Evolutionary conservation across 2,888 invertebrate genomes (phyloP), one percentile per base, ranked within the genome.

Genomic region (Criorhina ranunculi): DNA sequence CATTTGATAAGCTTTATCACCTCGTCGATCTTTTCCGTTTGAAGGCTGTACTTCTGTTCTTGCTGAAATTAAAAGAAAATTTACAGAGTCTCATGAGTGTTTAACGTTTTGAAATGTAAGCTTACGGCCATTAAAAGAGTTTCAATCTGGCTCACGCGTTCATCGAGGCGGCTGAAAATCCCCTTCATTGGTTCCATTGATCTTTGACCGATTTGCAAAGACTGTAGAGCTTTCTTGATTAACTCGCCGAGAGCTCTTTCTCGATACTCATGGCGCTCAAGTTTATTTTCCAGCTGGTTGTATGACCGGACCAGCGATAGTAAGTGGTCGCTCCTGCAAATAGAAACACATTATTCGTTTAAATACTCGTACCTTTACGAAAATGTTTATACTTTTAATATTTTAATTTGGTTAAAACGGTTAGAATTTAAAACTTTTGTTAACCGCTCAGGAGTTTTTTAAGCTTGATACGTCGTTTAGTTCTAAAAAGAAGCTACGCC

Each of bases 221-320:
- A 92, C 1, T 93, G 92, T 80, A 97, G 91, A 59, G 95, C 94
- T 90, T 95, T 95, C 92, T 96, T 97, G 64, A 97, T 89, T 87
- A 96, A 94, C 75, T 97, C 97, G 0, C 96, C 96, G 19, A 96
- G 92, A 0, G 95, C 94, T 86, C 96, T 94, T 90, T 97, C 97
- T 9, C 97, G 93, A 88, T 94, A 95, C 90, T 97, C 97, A 91
- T 97, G 97, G 3, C 97, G 93, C 89, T 97, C 97, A 83, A 97
- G 91, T 92, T 97, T 97, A 89, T 96, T 96, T 86, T 96, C 96
- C 62, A 96, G 94, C 42, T 94, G 93, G 51, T 96, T 94, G 90
- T 96, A 95, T 90, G 96, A 95, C 89, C 96, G 95, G 8, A 96
- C 95, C 76, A 97, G 92, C 17, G 96, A 96, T 86, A 97, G 91